These are phyloP conservation scores for Laticauda laticaudata DNA, from an alignment of 2,113 vertebrate species.

Conservation along the genomic window DNA sequence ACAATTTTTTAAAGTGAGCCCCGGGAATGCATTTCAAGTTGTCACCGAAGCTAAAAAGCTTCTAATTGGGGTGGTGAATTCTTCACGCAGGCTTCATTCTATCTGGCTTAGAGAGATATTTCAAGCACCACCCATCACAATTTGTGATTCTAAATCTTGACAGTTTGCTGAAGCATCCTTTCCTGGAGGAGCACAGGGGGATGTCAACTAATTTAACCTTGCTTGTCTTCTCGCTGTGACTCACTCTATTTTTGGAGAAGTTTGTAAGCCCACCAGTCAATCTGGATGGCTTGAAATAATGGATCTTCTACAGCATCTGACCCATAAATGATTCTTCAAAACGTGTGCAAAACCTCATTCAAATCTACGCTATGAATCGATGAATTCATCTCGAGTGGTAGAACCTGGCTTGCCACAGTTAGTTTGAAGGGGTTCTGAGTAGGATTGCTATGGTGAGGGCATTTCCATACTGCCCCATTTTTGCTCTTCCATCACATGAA, in stretches of 20 bases:
- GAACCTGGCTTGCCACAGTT: background rate
- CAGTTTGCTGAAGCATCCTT: constrained; percentile 29
- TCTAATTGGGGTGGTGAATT: constrained; percentile 28
- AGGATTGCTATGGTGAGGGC: background rate
- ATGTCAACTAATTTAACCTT: constrained; percentile 32
- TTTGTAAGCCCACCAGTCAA: background rate
- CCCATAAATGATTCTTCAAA: background rate
- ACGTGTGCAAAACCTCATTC: background rate
- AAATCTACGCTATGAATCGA: background rate
- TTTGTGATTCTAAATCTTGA: constrained; percentile 34
- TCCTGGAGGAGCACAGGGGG: background rate
- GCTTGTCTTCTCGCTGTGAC: background rate
- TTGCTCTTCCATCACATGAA: background rate
- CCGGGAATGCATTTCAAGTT: constrained; percentile 25
- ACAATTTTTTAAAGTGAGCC: background rate
- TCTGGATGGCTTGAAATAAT: background rate
- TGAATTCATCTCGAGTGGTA: background rate
- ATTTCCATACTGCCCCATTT: background rate
- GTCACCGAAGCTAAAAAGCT: constrained; percentile 25
- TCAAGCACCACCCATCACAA: constrained; percentile 15
- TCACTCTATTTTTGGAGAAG: constrained; percentile 1
- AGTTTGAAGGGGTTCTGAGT: background rate
- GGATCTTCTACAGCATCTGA: background rate
- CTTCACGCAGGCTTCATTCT: constrained; percentile 18
- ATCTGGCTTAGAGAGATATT: constrained; percentile 31